Evolutionary conservation across 2,888 invertebrate species (phyloP), one percentile per base, ranked within the genome.

Genomic region (Standfussiana lucernea): DNA sequence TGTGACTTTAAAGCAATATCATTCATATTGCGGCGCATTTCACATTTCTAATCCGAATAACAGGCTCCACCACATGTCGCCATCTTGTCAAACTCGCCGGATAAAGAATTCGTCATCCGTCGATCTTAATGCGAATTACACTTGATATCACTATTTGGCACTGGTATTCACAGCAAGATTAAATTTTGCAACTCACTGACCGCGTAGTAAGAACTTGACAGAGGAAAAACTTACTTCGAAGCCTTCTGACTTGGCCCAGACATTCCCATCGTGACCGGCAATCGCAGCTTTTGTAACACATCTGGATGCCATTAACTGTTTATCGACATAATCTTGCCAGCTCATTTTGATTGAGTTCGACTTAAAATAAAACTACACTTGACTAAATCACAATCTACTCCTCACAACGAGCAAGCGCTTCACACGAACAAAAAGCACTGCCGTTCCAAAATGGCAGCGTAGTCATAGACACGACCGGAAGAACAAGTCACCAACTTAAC

Each of bases 251-350:
- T 98, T 99, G 93, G 99, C 99, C 99, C 99, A 99, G 95, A 99
- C 97, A 97, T 98, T 98, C 95, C 99, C 99, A 97, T 99, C 99
- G 97, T 98, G 99, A 97, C 99, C 99, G 95, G 98, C 98, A 97
- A 99, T 99, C 95, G 98, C 99, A 93, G 99, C 99, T 97, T 98
- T 98, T 97, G 98, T 98, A 94, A 99, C 99, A 98, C 99, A 99
- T 97, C 98, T 98, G 96, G 99, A 99, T 95, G 99, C 99, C 97
- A 99, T 97, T 97, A 99, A 98, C 97, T 99, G 99, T 98, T 99
- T 99, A 97, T 99, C 99, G 97, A 99, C 98, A 97, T 99, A 99
- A 98, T 99, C 99, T 98, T 99, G 99, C 99, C 99, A 99, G 98
- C 99, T 99, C 99, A 99, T 99, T 97, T 97, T 98, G 97, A 96